Evolutionary conservation across 2,113 vertebrate species (phyloP).

Genomic region (Catharus bicknelli): DNA sequence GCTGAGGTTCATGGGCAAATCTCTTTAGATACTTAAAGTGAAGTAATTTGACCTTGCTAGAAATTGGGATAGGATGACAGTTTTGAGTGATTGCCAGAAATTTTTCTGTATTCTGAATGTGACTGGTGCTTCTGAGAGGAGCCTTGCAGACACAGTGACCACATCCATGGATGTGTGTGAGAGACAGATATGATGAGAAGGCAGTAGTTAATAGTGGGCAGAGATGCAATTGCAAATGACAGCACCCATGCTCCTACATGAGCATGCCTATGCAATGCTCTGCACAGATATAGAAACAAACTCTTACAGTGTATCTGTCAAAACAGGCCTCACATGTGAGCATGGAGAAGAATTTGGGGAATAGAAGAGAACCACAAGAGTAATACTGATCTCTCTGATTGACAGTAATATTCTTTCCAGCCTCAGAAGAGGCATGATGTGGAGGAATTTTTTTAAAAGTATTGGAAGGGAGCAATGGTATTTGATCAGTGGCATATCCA

Average conservation of each 20-base stretch:
- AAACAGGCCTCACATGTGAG: background rate
- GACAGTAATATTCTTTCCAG: background rate
- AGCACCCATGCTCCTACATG: rapidly evolving
- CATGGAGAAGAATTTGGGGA: background rate
- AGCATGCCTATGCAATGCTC: background rate
- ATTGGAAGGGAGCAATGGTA: background rate
- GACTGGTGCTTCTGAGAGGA: background rate
- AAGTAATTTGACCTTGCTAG: background rate
- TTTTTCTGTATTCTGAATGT: background rate
- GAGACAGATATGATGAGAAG: background rate
- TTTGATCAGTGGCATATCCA: background rate
- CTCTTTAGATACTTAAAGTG: background rate
- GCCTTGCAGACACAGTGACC: background rate
- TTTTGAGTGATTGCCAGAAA: background rate
- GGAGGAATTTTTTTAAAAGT: background rate
- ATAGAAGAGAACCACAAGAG: background rate
- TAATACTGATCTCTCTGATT: background rate
- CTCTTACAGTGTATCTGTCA: background rate
- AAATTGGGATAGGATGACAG: background rate
- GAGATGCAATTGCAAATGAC: background rate
- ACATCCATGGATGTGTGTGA: rapidly evolving
- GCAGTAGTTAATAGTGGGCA: background rate
- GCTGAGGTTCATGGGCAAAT: background rate
- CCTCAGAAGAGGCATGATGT: background rate
- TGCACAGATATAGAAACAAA: background rate